A percentile compares a stretch with the other conserved stretches of the same genome.
phyloP scores from a whole-genome alignment of 1,140 invertebrate genomes.

The Drosophila triauraria region DNA sequence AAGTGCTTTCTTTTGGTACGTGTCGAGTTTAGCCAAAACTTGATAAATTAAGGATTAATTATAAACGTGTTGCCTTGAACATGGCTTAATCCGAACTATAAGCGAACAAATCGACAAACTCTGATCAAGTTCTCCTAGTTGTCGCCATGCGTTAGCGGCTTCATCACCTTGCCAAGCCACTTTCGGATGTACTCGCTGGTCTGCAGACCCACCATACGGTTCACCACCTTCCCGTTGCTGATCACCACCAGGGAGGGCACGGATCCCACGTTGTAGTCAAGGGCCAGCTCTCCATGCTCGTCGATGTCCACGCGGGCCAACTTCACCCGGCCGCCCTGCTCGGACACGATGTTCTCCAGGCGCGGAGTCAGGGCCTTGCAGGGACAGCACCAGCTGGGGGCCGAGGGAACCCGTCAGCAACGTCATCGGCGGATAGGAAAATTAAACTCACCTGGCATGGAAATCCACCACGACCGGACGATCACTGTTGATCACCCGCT shows the following conservation, averaged over 20 bases:
- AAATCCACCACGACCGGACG: conserved; percentile 96
- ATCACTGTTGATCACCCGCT: conserved; percentile 94
- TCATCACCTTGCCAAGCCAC: conserved; percentile 92
- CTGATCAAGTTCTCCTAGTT: not conserved
- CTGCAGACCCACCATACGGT: conserved; percentile 94
- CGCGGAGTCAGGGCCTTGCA: conserved; percentile 95
- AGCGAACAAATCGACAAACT: conserved; percentile 5
- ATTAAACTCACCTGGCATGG: conserved; percentile 96
- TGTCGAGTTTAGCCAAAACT: conserved; percentile 32
- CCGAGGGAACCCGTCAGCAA: too few relatives aligned
- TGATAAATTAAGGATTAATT: conserved; percentile 63
- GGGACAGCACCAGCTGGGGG: conserved; percentile 96
- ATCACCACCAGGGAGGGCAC: conserved; percentile 95
- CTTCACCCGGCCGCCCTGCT: conserved; percentile 92
- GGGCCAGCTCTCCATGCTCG: conserved; percentile 93
- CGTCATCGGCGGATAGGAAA: conserved; percentile 51
- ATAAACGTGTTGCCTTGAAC: conserved; percentile 51
- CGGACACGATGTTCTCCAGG: conserved; percentile 93
- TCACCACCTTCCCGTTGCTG: conserved; percentile 94
- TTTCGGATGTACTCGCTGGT: conserved; percentile 94
- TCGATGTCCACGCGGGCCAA: conserved; percentile 97
- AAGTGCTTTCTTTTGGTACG: conserved; percentile 6
- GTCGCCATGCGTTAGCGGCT: conserved; percentile 60
- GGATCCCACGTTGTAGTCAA: conserved; percentile 93
- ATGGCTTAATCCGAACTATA: conserved; percentile 6